Percentiles rank a stretch among this genome's conserved stretches.
phyloP scores from a whole-genome alignment of 2,797 vertebrate genomes.

The Syndactyla subalaris region DNA sequence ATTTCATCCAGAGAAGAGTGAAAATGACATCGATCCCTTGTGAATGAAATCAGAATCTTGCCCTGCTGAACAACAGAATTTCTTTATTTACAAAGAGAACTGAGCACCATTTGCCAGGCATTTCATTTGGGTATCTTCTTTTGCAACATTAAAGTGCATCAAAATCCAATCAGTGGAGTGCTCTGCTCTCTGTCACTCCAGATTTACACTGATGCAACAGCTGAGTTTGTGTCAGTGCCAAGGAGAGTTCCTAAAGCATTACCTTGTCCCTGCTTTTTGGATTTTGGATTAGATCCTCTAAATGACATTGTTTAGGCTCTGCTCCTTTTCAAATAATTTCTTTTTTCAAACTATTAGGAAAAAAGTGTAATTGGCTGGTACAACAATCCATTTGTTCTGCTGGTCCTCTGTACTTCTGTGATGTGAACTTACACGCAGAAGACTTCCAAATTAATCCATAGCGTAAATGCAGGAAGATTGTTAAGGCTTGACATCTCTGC shows the following conservation, averaged over 20 bases:
- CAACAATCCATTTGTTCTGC: background rate
- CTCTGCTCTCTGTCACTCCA: background rate
- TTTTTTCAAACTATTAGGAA: background rate
- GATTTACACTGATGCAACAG: background rate
- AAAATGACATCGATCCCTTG: background rate
- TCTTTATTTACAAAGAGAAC: background rate
- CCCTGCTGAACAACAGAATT: background rate
- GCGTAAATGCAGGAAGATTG: background rate
- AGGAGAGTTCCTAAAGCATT: background rate
- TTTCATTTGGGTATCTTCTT: background rate
- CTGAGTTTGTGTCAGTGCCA: background rate
- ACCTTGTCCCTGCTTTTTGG: background rate
- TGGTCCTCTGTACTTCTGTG: background rate
- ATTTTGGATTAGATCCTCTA: background rate
- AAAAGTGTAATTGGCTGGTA: background rate
- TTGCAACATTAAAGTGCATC: background rate
- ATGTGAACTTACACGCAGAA: background rate
- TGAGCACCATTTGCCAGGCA: background rate
- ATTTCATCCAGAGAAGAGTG: background rate
- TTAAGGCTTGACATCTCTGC: background rate
- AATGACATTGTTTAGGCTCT: background rate
- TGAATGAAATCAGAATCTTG: background rate
- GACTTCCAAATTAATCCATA: background rate
- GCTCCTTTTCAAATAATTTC: background rate
- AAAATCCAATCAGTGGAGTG: background rate